These are phyloP conservation scores for Spodoptera frugiperda DNA, from an alignment of 1,140 invertebrate species.

Conservation along the genomic window DNA sequence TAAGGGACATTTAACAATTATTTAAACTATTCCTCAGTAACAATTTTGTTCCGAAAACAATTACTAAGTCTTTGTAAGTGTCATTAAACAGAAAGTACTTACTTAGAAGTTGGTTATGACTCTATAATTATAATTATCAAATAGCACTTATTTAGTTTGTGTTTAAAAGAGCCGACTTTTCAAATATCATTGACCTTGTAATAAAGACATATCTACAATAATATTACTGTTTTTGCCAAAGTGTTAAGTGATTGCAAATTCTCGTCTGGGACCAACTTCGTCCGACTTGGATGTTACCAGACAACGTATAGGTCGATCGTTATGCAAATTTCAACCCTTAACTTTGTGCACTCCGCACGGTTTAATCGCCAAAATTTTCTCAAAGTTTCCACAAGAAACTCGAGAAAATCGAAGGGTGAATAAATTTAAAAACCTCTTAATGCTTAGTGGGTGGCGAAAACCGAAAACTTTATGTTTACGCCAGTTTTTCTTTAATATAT, in stretches of 20 bases:
- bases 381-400: slow-evolving; percentile 47
- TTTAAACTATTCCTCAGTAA: too few relatives aligned
- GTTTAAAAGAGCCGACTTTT: not conserved
- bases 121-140: too few relatives aligned
- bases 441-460: slow-evolving; percentile 44
- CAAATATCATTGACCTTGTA: not conserved
- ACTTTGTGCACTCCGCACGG: slow-evolving; percentile 43
- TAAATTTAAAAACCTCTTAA: slow-evolving; percentile 51
- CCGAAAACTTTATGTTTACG: slow-evolving; percentile 47
- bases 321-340: slow-evolving; percentile 49
- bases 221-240: slow-evolving; percentile 18
- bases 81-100: too few relatives aligned
- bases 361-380: slow-evolving; percentile 48
- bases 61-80: too few relatives aligned
- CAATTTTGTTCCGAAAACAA: too few relatives aligned
- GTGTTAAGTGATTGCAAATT: slow-evolving; percentile 44
- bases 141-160: too few relatives aligned
- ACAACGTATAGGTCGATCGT: slow-evolving; percentile 46
- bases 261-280: slow-evolving; percentile 11
- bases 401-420: slow-evolving; percentile 48
- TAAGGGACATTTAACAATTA: too few relatives aligned
- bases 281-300: slow-evolving; percentile 24
- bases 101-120: too few relatives aligned
- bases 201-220: slow-evolving; percentile 4
- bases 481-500: slow-evolving; percentile 31